Evolutionary conservation across 2,888 invertebrate genomes (phyloP), one percentile per base, ranked within the genome.

Genomic region (Troides helena): DNA sequence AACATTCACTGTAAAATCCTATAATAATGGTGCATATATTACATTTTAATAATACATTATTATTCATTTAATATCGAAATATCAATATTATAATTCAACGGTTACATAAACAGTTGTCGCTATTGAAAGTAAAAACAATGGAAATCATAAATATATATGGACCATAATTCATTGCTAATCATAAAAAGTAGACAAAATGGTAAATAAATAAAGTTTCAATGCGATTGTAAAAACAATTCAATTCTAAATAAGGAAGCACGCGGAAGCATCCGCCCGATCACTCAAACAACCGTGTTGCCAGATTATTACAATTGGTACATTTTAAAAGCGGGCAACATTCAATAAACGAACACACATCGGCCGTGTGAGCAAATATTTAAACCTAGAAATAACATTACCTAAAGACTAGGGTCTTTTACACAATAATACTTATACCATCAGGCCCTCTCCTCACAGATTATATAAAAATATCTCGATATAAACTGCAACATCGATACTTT

Each of bases 361-460:
- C 82, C 81, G 81, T 79, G 74, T 89, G 90, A 90, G 90, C 90
- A 89, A 89, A 80, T 78, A 77, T 75, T 39, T 83, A 83, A 80
- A 83, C 79, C 82, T 85, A 87, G 77, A 81, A 80, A 82, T 84
- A 86, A 84, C 81, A 82, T 84, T 87, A 87, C 78, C 88, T 90
- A 89, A 77, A 84, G 89, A 90, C 90, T 90, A 90, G 89, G 87
- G 86, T 79, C 85, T 82, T 81, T 83, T 85, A 80, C 79, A 81
- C 80, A 81, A 83, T 85, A 88, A 87, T 88, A 89, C 86, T 85
- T 76, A 77, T 76, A 77, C 76, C 77, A 74, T 74, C 81, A 76
- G 72, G 75, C 77, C 77, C 76, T 72, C 76, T 72, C 73, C 72
- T 71, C 73, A 77, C 77, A 78, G 79, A 79, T 78, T 75, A 80